A percentile compares a stretch with the other conserved stretches of the same genome.
These are phyloP conservation scores for Halcyon senegalensis DNA, from an alignment of 2,113 vertebrate species.

Conservation along the genomic window DNA sequence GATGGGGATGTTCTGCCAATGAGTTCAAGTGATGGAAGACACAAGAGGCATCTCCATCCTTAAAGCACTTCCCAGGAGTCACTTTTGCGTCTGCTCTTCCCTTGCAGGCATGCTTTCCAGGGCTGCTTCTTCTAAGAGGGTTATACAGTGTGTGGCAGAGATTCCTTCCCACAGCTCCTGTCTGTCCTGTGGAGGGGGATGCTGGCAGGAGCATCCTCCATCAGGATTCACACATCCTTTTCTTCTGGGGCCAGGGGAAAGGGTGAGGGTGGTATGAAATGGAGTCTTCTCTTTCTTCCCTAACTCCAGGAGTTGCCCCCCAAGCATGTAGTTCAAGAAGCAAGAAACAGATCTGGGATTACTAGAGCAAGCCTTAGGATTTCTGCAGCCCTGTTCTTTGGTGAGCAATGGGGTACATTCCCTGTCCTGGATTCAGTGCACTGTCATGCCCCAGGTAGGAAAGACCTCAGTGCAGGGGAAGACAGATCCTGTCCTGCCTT, in stretches of 20 bases:
- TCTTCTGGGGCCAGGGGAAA: neutral
- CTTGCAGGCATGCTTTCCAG: neutral
- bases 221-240: neutral
- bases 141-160: accelerated
- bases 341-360: neutral
- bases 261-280: neutral
- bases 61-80: neutral
- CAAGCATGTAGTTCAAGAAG: neutral
- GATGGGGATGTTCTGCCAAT: neutral
- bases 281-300: neutral
- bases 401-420: neutral
- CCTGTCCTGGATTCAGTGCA: neutral
- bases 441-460: neutral
- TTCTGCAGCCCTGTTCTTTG: neutral
- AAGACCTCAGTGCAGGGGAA: neutral
- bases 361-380: neutral
- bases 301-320: neutral
- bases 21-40: neutral
- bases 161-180: neutral
- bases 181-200: neutral
- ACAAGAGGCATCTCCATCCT: neutral
- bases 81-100: neutral
- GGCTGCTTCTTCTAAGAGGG: neutral
- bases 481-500: neutral
- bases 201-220: neutral